phyloP scores from a whole-genome alignment of 1,140 invertebrate species.

The Bombus soroeensis region DNA sequence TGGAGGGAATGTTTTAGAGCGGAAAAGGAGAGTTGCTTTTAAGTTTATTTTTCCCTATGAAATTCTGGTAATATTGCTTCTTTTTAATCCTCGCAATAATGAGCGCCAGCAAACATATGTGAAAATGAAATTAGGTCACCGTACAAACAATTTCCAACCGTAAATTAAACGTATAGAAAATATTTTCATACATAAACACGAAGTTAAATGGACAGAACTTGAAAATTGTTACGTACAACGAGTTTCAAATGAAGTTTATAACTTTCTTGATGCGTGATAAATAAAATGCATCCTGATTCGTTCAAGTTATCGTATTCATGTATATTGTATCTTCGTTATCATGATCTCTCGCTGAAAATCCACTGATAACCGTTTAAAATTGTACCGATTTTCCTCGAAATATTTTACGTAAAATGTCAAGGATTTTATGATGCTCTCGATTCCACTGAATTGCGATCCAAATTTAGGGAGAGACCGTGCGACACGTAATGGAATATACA shows the following conservation, averaged over 20 bases:
- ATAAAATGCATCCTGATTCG: neutral
- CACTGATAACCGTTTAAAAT: neutral
- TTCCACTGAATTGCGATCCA: neutral
- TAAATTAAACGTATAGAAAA: neutral
- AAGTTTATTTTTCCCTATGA: neutral
- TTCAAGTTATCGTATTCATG: neutral
- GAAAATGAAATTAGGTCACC: neutral
- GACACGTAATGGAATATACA: neutral
- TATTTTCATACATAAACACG: neutral
- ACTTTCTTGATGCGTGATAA: neutral
- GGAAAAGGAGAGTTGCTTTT: neutral
- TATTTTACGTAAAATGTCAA: neutral
- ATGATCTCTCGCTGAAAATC: neutral
- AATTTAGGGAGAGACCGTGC: neutral
- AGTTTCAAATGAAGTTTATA: neutral
- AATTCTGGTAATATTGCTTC: too few relatives aligned
- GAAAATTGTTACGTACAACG: neutral
- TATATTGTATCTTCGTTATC: neutral
- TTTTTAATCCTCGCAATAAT: neutral
- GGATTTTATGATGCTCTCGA: neutral
- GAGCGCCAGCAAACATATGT: neutral
- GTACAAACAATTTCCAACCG: neutral
- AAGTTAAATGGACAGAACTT: neutral
- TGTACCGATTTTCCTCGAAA: neutral
- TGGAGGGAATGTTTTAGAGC: neutral